Evolutionary conservation across 1,140 invertebrate genomes (phyloP).

Genomic region (Drosophila nasuta): DNA sequence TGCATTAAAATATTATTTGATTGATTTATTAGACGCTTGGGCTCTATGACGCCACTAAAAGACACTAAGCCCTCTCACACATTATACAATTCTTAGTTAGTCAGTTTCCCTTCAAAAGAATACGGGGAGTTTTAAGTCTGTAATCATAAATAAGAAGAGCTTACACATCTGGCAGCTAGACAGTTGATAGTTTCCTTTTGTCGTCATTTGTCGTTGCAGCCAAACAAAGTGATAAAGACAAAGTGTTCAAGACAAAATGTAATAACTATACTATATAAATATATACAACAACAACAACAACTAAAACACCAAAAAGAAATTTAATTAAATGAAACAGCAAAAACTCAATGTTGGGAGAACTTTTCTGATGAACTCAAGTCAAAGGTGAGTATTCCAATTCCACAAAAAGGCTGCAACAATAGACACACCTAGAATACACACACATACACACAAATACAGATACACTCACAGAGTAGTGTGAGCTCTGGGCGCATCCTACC

Average conservation of each 20-base stretch:
- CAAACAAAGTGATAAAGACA: constrained; percentile 79
- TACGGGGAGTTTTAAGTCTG: constrained; percentile 10
- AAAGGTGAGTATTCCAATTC: constrained; percentile 60
- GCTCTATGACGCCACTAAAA: constrained; percentile 5
- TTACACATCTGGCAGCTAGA: constrained; percentile 42
- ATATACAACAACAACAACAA: constrained; percentile 41
- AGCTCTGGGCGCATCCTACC: constrained; percentile 62
- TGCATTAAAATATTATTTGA: constrained; percentile 73
- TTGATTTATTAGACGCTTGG: constrained; percentile 55
- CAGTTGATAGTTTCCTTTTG: constrained; percentile 58
- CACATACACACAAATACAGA: not conserved
- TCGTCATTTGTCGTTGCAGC: constrained; percentile 52
- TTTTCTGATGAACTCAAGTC: constrained; percentile 55
- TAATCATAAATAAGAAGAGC: constrained; percentile 2
- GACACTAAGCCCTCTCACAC: not conserved
- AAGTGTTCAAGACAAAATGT: constrained; percentile 80
- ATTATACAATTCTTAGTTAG: not conserved
- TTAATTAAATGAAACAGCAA: constrained; percentile 26
- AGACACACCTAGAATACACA: constrained; percentile 45
- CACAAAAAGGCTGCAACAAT: constrained; percentile 34
- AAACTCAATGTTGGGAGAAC: constrained; percentile 33
- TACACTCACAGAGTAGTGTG: constrained; percentile 1
- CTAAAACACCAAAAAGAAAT: constrained; percentile 26
- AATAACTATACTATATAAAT: constrained; percentile 56
- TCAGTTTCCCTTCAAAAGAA: not conserved